Evolutionary conservation across 2,797 vertebrate genomes (phyloP).

Genomic region (Toxotes lorentzi): DNA sequence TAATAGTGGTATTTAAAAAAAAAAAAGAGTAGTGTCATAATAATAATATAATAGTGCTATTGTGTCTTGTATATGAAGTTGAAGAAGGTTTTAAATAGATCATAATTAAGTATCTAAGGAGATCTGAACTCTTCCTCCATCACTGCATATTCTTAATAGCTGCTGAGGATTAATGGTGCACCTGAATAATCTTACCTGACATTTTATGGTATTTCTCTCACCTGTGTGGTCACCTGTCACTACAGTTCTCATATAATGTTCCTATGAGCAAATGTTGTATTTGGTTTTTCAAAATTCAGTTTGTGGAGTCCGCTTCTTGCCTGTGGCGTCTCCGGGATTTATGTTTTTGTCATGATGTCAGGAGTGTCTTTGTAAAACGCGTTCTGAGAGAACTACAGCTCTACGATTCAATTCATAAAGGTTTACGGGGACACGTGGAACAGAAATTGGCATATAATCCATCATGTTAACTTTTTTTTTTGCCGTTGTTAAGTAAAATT

Average conservation of each 20-base stretch:
- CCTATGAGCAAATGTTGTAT: not conserved
- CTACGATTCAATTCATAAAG: too few species aligned
- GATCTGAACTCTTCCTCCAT: not conserved
- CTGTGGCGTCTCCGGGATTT: not conserved
- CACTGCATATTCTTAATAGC: not conserved
- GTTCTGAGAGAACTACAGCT: not conserved
- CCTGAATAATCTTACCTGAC: not conserved
- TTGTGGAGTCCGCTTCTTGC: not conserved
- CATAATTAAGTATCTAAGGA: not conserved
- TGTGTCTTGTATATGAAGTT: not conserved
- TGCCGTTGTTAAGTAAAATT: not conserved
- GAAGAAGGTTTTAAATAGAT: not conserved
- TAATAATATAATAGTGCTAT: not conserved
- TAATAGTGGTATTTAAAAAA: not conserved
- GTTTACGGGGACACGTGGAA: not conserved
- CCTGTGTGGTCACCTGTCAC: not conserved
- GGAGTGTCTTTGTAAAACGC: too few species aligned
- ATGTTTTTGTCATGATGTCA: not conserved
- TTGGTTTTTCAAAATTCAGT: not conserved
- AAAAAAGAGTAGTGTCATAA: not conserved
- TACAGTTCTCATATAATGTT: not conserved
- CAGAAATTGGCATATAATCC: not conserved
- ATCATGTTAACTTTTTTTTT: conserved; percentile 11
- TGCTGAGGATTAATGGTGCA: not conserved
- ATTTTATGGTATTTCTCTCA: not conserved